Evolutionary conservation across 2,113 vertebrate genomes (phyloP).

Genomic region (Callionymus lyra): DNA sequence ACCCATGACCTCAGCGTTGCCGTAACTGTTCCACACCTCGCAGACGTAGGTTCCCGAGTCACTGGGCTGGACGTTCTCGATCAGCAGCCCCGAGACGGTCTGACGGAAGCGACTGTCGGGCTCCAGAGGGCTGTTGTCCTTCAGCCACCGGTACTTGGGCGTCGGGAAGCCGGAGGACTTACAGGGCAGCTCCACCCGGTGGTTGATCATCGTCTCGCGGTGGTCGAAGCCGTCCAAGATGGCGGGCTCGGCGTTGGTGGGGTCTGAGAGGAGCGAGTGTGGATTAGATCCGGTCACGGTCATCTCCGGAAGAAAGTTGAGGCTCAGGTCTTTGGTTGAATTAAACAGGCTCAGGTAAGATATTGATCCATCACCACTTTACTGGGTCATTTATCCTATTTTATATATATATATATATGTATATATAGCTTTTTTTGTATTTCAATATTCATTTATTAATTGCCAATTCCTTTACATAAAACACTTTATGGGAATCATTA

Average conservation of each 20-base stretch:
- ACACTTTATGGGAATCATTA: too few species aligned
- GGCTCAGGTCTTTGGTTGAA: too few species aligned
- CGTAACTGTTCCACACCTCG: slow-evolving; percentile 97
- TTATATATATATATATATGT: too few species aligned
- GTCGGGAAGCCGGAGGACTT: slow-evolving; percentile 91
- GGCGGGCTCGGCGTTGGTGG: slow-evolving; percentile 88
- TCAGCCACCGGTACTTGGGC: slow-evolving; percentile 96
- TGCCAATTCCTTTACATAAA: too few species aligned
- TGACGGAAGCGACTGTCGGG: slow-evolving; percentile 89
- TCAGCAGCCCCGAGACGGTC: slow-evolving; percentile 82
- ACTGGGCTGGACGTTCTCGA: slow-evolving; percentile 79
- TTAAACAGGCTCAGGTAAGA: too few species aligned
- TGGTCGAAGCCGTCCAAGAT: slow-evolving; percentile 95
- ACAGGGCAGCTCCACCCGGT: slow-evolving; percentile 91
- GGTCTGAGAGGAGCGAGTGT: slow-evolving; percentile 65
- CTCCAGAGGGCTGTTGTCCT: slow-evolving; percentile 91
- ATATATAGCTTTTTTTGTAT: too few species aligned
- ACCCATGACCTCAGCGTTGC: slow-evolving; percentile 88
- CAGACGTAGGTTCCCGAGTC: slow-evolving; percentile 92
- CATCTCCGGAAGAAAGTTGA: too few species aligned
- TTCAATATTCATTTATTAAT: too few species aligned
- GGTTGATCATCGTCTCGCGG: slow-evolving; percentile 87
- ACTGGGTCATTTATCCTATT: too few species aligned
- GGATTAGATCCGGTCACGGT: too few species aligned
- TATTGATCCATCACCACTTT: too few species aligned